Evolutionary conservation across 2,797 vertebrate genomes (phyloP), one percentile per base, ranked within the genome.

Genomic region (Notolepis coatsorum): DNA sequence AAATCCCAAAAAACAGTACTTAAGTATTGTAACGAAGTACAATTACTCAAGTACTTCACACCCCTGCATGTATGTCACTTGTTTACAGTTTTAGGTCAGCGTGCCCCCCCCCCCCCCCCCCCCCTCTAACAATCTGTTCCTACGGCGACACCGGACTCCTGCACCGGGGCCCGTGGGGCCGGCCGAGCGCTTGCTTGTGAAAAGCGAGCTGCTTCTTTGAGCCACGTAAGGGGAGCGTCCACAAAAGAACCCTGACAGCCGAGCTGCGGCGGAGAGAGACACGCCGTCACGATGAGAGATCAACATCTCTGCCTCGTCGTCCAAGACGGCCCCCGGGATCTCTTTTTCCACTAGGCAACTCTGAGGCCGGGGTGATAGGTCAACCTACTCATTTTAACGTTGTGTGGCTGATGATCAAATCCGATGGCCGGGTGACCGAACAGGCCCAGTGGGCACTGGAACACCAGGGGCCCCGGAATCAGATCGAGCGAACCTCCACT

Each of bases 241-340:
- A 88, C 76, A 88, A 88, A 80, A 72, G 77, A 60, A 35, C 10
- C 42, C 50, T 62, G 82, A 73, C 72, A 84, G 73, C 76, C 42
- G 73, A 81, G 75, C 82, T 28, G 66, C 49, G 42, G 54, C 60
- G 53, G 61, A 60, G 50, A 53, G 38, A 45, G 45, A 68, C 64
- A 31, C 61, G n/a, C 35, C 38, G 27, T 50, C 13, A 65, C 50
- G 81, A 61, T 61, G 37, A 56, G 56, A 55, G 62, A 72, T 81
- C 65, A 58, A 64, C 75, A 75, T 76, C 49, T 82, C 71, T 73
- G 57, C 38, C 50, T 69, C 60, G 39, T 15, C 17, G n/a, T n/a
- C n/a, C n/a, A n/a, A n/a, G n/a, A n/a, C n/a, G n/a, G n/a, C n/a
- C n/a, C n/a, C n/a, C n/a, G n/a, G n/a, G n/a, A n/a, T n/a, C n/a